Percentiles rank a stretch among this genome's conserved stretches.
phyloP scores from a whole-genome alignment of 2,113 vertebrate species.

The Corvus cornix region DNA sequence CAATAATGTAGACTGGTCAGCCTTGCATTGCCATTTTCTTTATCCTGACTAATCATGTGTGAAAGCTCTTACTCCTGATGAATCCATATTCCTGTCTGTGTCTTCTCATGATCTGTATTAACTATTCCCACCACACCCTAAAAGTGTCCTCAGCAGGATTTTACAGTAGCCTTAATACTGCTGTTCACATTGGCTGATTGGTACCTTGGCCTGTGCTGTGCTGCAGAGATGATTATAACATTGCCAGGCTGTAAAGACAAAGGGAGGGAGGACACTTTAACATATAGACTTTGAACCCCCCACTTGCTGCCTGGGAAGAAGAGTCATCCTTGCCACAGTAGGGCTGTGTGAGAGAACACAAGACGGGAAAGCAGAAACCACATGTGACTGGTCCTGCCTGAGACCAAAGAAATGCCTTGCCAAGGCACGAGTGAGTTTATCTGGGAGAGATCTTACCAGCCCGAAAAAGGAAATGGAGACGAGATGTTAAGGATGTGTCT shows the following conservation, averaged over 20 bases:
- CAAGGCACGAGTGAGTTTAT: not conserved
- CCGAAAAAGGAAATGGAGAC: not conserved
- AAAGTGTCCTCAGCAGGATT: not conserved
- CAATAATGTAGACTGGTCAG: not conserved
- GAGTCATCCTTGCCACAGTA: not conserved
- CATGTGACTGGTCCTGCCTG: not conserved
- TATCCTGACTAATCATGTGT: not conserved
- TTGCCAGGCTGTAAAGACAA: not conserved
- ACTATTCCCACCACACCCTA: not conserved
- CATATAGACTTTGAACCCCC: not conserved
- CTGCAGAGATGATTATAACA: not conserved
- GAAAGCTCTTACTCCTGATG: not conserved
- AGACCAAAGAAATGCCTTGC: not conserved
- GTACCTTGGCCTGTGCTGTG: not conserved
- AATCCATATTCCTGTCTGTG: not conserved
- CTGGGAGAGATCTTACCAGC: not conserved
- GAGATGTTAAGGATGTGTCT: not conserved
- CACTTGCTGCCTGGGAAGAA: not conserved
- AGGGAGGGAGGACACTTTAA: not conserved
- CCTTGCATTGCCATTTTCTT: not conserved
- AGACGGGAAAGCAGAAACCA: not conserved
- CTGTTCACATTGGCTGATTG: not conserved
- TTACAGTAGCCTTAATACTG: not conserved
- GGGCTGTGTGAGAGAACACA: rapidly evolving
- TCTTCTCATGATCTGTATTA: not conserved